Percentiles rank a stretch among this genome's conserved stretches.
phyloP scores from a whole-genome alignment of 2,888 invertebrate species.

The Catocala nupta region DNA sequence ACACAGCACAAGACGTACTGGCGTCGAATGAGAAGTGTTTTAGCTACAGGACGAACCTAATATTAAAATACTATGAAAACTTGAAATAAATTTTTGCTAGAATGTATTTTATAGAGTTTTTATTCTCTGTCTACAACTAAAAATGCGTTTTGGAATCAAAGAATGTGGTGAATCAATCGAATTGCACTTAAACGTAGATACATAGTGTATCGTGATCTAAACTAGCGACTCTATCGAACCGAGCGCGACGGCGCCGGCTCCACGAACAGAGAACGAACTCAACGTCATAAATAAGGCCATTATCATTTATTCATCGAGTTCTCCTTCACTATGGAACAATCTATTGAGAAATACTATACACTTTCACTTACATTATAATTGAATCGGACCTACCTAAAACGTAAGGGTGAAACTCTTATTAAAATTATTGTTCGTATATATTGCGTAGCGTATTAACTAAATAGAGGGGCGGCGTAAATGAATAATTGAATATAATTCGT shows the following conservation, averaged over 20 bases:
- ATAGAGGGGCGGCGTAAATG: constrained; percentile 46
- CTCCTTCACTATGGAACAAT: constrained; percentile 72
- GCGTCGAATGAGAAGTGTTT: constrained; percentile 51
- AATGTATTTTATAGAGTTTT: constrained; percentile 51
- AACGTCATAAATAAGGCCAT: constrained; percentile 79
- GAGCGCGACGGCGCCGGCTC: constrained; percentile 42
- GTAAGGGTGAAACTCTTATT: constrained; percentile 66
- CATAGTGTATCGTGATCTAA: constrained; percentile 65
- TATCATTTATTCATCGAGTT: constrained; percentile 63
- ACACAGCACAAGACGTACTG: constrained; percentile 37
- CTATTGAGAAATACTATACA: constrained; percentile 82
- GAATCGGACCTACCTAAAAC: constrained; percentile 85
- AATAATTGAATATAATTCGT: constrained; percentile 65
- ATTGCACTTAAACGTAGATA: constrained; percentile 67
- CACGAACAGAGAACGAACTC: constrained; percentile 53
- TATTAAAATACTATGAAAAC: constrained; percentile 55
- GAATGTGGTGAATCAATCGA: constrained; percentile 53
- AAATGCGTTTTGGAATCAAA: constrained; percentile 66
- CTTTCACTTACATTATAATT: constrained; percentile 83
- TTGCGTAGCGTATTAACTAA: constrained; percentile 66
- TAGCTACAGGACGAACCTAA: constrained; percentile 54
- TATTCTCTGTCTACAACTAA: constrained; percentile 58
- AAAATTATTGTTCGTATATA: constrained; percentile 81
- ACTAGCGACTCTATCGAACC: constrained; percentile 76
- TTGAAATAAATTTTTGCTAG: constrained; percentile 53